A percentile compares a stretch with the other conserved stretches of the same genome.
Conservation (phyloP, 2,888 invertebrate species). For the Agonopterix alstromeriana region DNA sequence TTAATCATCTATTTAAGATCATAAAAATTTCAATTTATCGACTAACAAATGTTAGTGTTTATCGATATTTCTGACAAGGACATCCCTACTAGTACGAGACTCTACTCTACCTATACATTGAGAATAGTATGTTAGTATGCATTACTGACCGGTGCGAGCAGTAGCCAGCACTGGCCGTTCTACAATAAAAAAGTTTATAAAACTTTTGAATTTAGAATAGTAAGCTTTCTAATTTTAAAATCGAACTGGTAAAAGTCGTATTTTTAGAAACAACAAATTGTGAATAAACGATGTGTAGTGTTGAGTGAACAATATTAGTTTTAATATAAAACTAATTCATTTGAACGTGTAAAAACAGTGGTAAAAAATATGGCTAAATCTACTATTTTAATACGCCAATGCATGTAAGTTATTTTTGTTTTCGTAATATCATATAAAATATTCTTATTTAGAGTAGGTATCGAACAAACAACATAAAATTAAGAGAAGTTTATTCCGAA, state of each 20-base stretch:
- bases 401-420: slow-evolving; percentile 17
- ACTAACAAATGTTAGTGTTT: slow-evolving; percentile 3
- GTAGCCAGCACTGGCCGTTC: slow-evolving; percentile 20
- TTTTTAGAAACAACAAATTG: no score
- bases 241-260: no score
- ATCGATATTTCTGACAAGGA: slow-evolving; percentile 17
- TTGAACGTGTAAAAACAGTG: no score
- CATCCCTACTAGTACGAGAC: slow-evolving; percentile 32
- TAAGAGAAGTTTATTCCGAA: no score
- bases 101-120: slow-evolving; percentile 21
- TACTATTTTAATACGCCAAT: slow-evolving; percentile 25
- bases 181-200: slow-evolving; percentile 8
- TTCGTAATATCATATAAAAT: not conserved
- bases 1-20: no score
- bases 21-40: no score
- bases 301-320: no score
- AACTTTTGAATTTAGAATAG: not conserved
- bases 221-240: no score
- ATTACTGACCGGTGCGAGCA: slow-evolving; percentile 36
- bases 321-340: no score
- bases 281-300: no score
- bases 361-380: slow-evolving; percentile 22
- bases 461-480: no score
- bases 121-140: slow-evolving; percentile 32
- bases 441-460: not conserved